Evolutionary conservation across 2,888 invertebrate genomes (phyloP).

Genomic region (Caenorhabditis angaria): DNA sequence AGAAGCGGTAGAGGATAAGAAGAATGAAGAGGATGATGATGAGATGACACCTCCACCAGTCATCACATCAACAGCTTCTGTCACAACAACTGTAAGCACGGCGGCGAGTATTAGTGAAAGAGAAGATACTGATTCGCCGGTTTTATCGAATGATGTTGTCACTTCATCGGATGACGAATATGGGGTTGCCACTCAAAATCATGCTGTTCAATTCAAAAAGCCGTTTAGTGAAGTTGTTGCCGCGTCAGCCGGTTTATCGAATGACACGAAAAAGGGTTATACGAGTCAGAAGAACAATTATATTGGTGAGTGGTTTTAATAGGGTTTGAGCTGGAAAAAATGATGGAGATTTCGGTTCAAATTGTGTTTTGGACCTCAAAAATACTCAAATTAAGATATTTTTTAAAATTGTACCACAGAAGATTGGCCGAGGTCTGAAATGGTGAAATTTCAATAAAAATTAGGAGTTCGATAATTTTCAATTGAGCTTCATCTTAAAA

Average conservation of each 20-base stretch:
- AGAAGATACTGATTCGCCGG: constrained; percentile 33
- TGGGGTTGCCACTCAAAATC: constrained; percentile 6
- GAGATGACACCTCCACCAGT: constrained; percentile 30
- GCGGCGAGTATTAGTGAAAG: constrained; percentile 32
- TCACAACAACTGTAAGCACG: constrained; percentile 35
- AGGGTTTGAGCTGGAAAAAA: too few relatives aligned
- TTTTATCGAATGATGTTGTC: constrained; percentile 14
- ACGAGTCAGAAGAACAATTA: constrained; percentile 2
- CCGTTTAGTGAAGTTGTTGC: constrained; percentile 38
- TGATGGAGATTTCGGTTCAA: too few relatives aligned
- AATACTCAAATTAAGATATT: too few relatives aligned
- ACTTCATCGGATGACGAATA: constrained; percentile 29
- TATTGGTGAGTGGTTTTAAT: too few relatives aligned
- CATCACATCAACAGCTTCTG: constrained; percentile 27
- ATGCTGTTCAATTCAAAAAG: constrained; percentile 24
- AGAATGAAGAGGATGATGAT: constrained; percentile 10
- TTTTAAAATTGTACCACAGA: too few relatives aligned
- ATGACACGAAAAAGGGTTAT: constrained; percentile 18
- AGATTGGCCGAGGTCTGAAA: too few relatives aligned
- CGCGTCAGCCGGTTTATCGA: constrained; percentile 7
- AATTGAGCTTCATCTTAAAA: too few relatives aligned
- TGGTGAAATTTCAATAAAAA: too few relatives aligned
- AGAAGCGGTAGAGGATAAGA: neutral
- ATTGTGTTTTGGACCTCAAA: too few relatives aligned
- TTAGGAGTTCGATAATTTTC: too few relatives aligned